Percentiles rank a stretch among this genome's conserved stretches.
Evolutionary conservation across 2,888 invertebrate genomes (phyloP).

Genomic region (Thymelicus sylvestris): DNA sequence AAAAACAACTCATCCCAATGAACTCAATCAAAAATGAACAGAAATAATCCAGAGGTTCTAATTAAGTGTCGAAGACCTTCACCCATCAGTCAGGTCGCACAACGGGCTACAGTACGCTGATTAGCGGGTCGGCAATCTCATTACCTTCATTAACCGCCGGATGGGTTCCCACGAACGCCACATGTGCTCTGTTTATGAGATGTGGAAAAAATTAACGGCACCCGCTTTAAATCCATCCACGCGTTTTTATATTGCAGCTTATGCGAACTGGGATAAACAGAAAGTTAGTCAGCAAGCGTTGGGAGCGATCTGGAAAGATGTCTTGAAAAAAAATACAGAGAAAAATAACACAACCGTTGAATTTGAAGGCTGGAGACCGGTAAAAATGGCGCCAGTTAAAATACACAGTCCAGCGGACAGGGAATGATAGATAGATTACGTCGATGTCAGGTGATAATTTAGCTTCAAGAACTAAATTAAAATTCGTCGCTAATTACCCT

Average conservation of each 20-base stretch:
- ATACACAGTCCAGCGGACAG: too few relatives aligned
- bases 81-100: constrained; percentile 44
- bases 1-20: constrained; percentile 1
- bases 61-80: constrained; percentile 40
- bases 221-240: constrained; percentile 67
- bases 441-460: too few relatives aligned
- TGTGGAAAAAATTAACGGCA: constrained; percentile 56
- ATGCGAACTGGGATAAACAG: constrained; percentile 35
- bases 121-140: constrained; percentile 70
- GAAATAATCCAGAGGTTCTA: constrained; percentile 38
- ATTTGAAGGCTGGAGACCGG: not conserved
- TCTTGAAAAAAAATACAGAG: not conserved
- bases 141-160: constrained; percentile 64
- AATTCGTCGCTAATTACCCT: not conserved
- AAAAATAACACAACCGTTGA: not conserved
- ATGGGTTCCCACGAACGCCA: constrained; percentile 70
- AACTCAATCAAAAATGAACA: constrained; percentile 19
- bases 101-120: constrained; percentile 55
- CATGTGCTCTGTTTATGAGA: constrained; percentile 71
- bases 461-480: too few relatives aligned
- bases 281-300: constrained; percentile 11
- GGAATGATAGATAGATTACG: too few relatives aligned
- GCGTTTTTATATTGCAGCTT: constrained; percentile 38
- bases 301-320: not conserved
- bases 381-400: not conserved